These are phyloP conservation scores for Progne subis DNA, from an alignment of 2,113 vertebrate species.

Conservation along the genomic window DNA sequence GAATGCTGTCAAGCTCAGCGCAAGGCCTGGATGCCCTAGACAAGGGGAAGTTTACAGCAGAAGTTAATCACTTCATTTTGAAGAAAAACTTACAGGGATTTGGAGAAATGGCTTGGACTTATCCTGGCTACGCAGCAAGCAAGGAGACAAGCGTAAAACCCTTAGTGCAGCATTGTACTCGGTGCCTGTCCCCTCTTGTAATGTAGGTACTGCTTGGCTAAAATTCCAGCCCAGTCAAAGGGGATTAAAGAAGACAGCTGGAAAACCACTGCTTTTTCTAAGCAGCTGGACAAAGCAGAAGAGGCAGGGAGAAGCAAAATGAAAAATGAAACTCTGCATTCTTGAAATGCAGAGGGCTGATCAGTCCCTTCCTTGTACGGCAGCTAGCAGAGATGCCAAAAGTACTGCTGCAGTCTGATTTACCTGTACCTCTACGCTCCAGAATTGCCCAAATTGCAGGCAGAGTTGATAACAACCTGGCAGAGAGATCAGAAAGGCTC, in stretches of 20 bases:
- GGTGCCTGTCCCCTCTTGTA: neutral
- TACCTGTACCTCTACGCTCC: neutral
- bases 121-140: conserved; percentile 11
- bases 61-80: conserved; percentile 67
- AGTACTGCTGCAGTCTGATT: neutral
- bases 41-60: conserved; percentile 54
- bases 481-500: neutral
- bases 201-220: neutral
- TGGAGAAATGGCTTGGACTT: conserved; percentile 45
- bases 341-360: neutral
- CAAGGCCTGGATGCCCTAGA: conserved; percentile 64
- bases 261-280: neutral
- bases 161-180: neutral
- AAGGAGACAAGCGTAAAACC: conserved; percentile 19
- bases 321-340: neutral
- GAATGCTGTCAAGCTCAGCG: conserved; percentile 55
- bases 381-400: neutral
- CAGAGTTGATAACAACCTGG: neutral
- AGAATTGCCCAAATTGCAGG: neutral
- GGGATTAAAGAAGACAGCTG: conserved; percentile 26
- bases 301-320: neutral
- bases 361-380: neutral
- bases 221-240: conserved; percentile 37
- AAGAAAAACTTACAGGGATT: conserved; percentile 51
- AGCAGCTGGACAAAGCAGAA: neutral